Evolutionary conservation across 2,113 vertebrate genomes (phyloP).

Genomic region (Entomyzon cyanotis): DNA sequence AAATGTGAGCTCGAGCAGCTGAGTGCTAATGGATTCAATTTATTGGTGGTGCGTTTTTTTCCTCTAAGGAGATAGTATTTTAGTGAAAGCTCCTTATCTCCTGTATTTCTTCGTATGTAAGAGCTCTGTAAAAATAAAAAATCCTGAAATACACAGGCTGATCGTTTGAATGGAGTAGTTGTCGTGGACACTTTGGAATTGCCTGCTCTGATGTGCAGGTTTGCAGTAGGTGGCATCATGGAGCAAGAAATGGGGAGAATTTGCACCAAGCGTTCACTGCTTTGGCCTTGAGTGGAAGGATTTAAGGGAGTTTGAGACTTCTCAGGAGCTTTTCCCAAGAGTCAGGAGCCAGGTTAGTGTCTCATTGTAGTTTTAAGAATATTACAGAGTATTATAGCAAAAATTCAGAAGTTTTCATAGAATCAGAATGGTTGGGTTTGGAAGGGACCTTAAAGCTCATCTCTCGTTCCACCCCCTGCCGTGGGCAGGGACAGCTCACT

Average conservation of each 20-base stretch:
- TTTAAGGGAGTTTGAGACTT: neutral
- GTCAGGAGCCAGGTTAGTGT: neutral
- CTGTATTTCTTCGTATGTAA: neutral
- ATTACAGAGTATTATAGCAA: neutral
- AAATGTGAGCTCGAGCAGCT: neutral
- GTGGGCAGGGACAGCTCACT: neutral
- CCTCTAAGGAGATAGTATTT: neutral
- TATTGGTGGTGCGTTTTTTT: neutral
- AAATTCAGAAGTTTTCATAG: neutral
- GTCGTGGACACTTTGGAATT: neutral
- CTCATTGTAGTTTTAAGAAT: neutral
- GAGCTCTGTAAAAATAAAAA: neutral
- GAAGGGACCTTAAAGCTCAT: neutral
- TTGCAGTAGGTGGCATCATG: neutral
- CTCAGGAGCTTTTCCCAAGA: neutral
- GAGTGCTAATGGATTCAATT: neutral
- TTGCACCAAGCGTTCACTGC: fast-evolving
- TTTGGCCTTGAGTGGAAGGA: neutral
- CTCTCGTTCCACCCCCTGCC: neutral
- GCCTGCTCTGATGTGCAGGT: neutral
- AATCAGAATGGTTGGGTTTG: neutral
- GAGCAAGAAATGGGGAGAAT: neutral
- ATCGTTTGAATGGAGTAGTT: neutral
- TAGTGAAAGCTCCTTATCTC: neutral
- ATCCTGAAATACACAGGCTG: neutral